Evolutionary conservation across 2,888 invertebrate species (phyloP).

Genomic region (Hyposoter didymator): DNA sequence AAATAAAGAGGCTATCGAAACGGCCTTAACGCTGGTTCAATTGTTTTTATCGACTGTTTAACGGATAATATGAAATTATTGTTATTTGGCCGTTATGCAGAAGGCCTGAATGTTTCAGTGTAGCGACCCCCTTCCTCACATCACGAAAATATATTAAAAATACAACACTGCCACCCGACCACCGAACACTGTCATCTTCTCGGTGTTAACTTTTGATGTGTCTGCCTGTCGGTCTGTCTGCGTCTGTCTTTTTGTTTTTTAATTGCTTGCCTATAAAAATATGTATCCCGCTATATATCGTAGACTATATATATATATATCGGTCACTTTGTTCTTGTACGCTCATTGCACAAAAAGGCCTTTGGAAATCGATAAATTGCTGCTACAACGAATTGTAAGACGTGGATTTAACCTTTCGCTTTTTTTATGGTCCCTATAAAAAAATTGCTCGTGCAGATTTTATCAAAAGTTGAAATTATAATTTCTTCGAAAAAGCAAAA

Average conservation of each 20-base stretch:
- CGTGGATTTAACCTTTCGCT: constrained; percentile 31
- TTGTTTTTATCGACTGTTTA: constrained; percentile 65
- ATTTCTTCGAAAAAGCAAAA: not conserved
- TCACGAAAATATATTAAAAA: constrained; percentile 75
- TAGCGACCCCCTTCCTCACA: constrained; percentile 83
- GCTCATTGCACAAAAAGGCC: constrained; percentile 58
- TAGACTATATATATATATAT: constrained; percentile 50
- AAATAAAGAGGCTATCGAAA: constrained; percentile 56
- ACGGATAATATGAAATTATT: constrained; percentile 75
- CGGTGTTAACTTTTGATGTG: constrained; percentile 79
- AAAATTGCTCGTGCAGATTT: not conserved
- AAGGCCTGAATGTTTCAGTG: constrained; percentile 82
- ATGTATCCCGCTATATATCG: constrained; percentile 43
- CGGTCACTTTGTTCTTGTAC: constrained; percentile 44
- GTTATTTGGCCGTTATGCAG: constrained; percentile 79
- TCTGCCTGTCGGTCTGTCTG: constrained; percentile 77
- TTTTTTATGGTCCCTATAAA: not conserved
- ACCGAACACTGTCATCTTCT: constrained; percentile 82
- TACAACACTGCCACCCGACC: constrained; percentile 79
- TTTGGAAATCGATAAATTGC: constrained; percentile 41
- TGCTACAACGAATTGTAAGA: constrained; percentile 44
- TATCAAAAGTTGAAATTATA: not conserved
- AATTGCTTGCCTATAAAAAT: constrained; percentile 62
- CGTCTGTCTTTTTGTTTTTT: constrained; percentile 71
- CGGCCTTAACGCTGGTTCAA: constrained; percentile 61